Conservation (phyloP, 2,113 vertebrate species). For the Forbesichthys agassizii region DNA sequence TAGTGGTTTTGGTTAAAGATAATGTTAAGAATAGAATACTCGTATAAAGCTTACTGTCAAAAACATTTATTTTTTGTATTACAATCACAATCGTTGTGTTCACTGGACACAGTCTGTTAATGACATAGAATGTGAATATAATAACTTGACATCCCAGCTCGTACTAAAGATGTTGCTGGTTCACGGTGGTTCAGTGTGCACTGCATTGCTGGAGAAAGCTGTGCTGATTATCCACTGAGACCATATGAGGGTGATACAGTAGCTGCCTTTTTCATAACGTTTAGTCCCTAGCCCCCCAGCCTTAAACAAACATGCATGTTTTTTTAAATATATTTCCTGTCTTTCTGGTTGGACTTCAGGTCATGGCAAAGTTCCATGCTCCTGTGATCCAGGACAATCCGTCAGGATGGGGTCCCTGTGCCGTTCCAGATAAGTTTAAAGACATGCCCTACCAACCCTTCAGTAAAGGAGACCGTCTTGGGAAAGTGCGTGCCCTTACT, state of each 20-base stretch:
- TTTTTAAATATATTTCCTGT: not conserved
- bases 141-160: not conserved
- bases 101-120: not conserved
- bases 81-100: not conserved
- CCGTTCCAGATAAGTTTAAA: slow-evolving; percentile 93
- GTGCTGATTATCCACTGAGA: not conserved
- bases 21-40: slow-evolving; percentile 20
- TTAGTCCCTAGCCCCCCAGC: slow-evolving; percentile 14
- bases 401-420: slow-evolving; percentile 96
- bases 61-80: too few species aligned
- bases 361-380: slow-evolving; percentile 94
- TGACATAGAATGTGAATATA: not conserved
- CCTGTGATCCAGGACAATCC: slow-evolving; percentile 98
- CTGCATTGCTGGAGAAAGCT: slow-evolving; percentile 49
- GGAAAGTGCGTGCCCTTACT: slow-evolving; percentile 80
- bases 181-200: slow-evolving; percentile 46
- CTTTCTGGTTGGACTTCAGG: slow-evolving; percentile 40
- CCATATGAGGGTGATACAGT: slow-evolving; percentile 40
- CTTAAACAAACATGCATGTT: not conserved
- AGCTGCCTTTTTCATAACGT: not conserved
- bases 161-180: not conserved
- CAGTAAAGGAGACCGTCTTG: slow-evolving; percentile 96
- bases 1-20: not conserved
- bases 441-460: slow-evolving; percentile 99
- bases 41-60: not conserved